A percentile compares a stretch with the other conserved stretches of the same genome.
Conservation (phyloP, 2,113 vertebrate species). For the Dipodomys ordii region DNA sequence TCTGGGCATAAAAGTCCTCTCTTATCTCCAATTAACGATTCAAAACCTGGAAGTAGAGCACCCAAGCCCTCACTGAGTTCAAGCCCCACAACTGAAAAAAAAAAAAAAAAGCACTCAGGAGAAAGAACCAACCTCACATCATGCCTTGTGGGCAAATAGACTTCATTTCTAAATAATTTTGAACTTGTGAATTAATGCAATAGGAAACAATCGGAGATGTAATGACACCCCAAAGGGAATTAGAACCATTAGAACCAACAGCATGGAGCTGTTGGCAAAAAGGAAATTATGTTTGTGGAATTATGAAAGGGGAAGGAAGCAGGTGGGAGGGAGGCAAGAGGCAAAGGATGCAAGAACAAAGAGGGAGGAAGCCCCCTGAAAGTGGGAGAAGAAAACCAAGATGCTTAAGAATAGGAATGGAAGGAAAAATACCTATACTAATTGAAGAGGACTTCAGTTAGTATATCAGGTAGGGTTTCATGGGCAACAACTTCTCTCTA, state of each 20-base stretch:
- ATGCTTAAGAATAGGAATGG: background rate
- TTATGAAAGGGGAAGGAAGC: background rate
- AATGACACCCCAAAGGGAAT: constrained; percentile 57
- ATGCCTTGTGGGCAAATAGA: constrained; percentile 24
- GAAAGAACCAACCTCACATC: constrained; percentile 8
- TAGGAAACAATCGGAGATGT: background rate
- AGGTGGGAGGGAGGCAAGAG: background rate
- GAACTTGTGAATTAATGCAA: background rate
- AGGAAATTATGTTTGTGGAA: background rate
- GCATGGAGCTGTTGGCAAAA: background rate
- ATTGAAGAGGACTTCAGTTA: background rate
- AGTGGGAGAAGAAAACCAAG: background rate
- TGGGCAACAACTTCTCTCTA: background rate
- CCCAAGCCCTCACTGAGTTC: no score
- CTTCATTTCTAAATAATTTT: constrained; percentile 49
- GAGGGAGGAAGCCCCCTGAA: background rate
- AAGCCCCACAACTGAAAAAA: no score
- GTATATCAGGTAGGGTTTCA: background rate
- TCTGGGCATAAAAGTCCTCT: no score
- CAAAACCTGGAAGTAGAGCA: no score
- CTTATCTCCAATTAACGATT: no score
- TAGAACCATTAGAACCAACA: background rate
- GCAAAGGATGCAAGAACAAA: background rate
- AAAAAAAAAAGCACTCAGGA: background rate
- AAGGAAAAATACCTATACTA: no score